Evolutionary conservation across 2,113 vertebrate genomes (phyloP).

Genomic region (Ceyx melanurus): DNA sequence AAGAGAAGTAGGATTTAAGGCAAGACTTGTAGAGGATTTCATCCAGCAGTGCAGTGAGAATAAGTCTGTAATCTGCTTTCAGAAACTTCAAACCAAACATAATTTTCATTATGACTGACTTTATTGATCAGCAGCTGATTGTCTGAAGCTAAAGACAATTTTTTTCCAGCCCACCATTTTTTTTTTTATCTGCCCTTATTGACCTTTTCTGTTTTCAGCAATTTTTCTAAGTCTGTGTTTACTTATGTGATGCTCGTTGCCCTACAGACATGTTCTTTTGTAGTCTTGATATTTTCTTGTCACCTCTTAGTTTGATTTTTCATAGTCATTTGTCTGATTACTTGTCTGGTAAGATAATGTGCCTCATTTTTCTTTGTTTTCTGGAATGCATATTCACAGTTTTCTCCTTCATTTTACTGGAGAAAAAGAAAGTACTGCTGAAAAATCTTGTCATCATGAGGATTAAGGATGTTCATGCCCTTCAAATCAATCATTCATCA

Average conservation of each 20-base stretch:
- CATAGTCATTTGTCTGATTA: conserved; percentile 43
- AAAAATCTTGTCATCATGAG: conserved; percentile 49
- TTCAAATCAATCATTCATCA: conserved; percentile 47
- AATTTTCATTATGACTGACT: background rate
- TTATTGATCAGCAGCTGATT: background rate
- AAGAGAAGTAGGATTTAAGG: background rate
- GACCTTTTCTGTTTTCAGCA: background rate
- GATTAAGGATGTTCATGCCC: background rate
- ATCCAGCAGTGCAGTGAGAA: background rate
- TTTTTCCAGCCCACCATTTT: background rate
- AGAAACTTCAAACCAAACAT: background rate
- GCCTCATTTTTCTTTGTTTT: conserved; percentile 21
- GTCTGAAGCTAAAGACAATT: background rate
- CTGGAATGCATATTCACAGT: background rate
- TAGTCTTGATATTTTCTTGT: conserved; percentile 12
- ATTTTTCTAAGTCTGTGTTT: background rate
- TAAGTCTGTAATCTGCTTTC: background rate
- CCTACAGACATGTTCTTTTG: background rate
- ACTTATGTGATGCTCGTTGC: background rate
- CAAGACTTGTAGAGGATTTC: background rate
- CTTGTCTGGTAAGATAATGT: conserved; percentile 6
- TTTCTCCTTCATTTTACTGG: conserved; percentile 13
- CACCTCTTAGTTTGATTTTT: conserved; percentile 47
- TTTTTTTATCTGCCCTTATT: background rate
- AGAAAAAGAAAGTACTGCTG: background rate